Evolutionary conservation across 2,888 invertebrate genomes (phyloP).

Genomic region (Patella pellucida): DNA sequence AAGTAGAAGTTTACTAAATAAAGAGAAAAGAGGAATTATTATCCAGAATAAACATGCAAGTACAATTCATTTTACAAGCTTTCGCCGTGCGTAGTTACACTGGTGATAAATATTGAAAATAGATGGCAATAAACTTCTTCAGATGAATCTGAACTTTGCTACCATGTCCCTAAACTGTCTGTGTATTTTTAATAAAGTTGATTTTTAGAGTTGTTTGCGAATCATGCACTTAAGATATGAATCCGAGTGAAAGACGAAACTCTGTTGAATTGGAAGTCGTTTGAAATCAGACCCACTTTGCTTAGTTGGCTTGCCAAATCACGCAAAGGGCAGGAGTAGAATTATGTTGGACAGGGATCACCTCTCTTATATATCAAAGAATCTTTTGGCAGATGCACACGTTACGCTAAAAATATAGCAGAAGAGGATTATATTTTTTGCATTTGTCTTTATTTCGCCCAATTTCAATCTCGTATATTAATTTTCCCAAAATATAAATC

Average conservation of each 20-base stretch:
- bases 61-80: neutral
- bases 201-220: constrained; percentile 21
- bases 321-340: constrained; percentile 4
- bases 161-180: constrained; percentile 3
- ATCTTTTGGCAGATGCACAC: neutral
- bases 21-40: constrained; percentile 21
- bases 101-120: no score
- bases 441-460: no score
- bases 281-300: constrained; percentile 22
- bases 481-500: no score
- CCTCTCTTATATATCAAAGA: constrained; percentile 5
- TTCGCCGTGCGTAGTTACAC: no score
- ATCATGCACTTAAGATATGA: constrained; percentile 27
- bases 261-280: constrained; percentile 15
- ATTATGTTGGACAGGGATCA: neutral
- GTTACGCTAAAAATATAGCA: neutral
- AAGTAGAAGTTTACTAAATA: constrained; percentile 33
- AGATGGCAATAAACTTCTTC: no score
- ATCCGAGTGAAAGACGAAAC: constrained; percentile 19
- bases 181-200: constrained; percentile 22
- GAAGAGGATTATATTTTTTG: no score
- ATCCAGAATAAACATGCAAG: constrained; percentile 4
- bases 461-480: no score
- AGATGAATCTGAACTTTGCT: no score
- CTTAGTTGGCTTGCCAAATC: constrained; percentile 1